A percentile compares a stretch with the other conserved stretches of the same genome.
Conservation (phyloP, 2,113 vertebrate species). For the Psittacula cyanocephala region DNA sequence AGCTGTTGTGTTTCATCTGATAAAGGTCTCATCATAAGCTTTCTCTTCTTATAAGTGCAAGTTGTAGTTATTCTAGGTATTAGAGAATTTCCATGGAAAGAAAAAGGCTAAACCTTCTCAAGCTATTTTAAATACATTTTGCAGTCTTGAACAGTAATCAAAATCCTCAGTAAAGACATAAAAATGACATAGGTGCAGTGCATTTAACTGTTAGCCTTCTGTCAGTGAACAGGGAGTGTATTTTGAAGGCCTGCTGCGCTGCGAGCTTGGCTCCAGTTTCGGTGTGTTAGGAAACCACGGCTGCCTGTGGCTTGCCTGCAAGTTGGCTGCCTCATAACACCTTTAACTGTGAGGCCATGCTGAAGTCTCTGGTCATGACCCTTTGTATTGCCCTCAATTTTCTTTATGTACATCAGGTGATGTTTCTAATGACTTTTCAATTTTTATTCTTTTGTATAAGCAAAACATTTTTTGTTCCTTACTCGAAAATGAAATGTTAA, state of each 20-base stretch:
- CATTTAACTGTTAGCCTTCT: neutral
- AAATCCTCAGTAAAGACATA: neutral
- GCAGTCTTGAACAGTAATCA: neutral
- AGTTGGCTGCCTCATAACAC: neutral
- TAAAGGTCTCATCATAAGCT: neutral
- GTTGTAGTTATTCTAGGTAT: neutral
- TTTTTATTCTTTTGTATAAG: neutral
- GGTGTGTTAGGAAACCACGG: fast-evolving
- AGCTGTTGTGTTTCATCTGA: neutral
- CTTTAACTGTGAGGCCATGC: neutral
- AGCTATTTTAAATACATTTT: neutral
- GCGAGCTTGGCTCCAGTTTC: neutral
- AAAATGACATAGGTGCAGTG: neutral
- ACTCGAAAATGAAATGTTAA: neutral
- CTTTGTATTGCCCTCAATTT: neutral
- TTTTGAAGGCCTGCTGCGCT: neutral
- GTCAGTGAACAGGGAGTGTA: neutral
- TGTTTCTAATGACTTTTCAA: neutral
- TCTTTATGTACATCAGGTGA: neutral
- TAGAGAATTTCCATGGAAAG: neutral
- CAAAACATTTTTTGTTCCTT: neutral
- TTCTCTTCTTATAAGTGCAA: neutral
- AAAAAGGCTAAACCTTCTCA: neutral
- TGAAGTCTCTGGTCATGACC: neutral
- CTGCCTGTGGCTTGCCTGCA: neutral